Evolutionary conservation across 92 coral and sea anemone genomes (phyloP), one percentile per base, ranked within the genome.

Genomic region (Epizoanthus stellaris): DNA sequence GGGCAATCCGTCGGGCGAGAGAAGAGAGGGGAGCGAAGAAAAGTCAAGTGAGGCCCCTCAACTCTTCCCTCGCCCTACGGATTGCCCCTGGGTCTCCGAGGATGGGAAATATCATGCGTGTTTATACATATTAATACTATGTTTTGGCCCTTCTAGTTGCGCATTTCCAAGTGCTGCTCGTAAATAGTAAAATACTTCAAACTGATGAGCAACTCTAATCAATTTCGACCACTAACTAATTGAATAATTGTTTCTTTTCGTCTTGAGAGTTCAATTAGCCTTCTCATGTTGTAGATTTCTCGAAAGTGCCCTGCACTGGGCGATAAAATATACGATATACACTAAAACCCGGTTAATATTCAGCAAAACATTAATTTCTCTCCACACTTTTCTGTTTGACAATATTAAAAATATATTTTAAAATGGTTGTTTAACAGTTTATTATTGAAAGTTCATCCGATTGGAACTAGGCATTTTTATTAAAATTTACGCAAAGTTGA

Each of bases 241-340:
- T 61, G 71, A 76, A 42, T 77, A 62, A 77, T 77, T 77, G 59
- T 62, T 77, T 77, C 56, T 40, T 57, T 21, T 30, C 58, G 70
- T 39, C 54, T 79, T 79, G 66, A 79, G 30, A 63, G 39, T 11
- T 76, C 17, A 76, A 57, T 76, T 62, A 43, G 49, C 72, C 47
- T 10, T 20, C 58, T 59, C 12, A 67, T 36, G 73, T 68, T 62
- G 59, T 61, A 62, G 34, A 9, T 63, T 79, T 63, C 59, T 45
- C 15, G 23, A 13, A 21, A 4, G 52, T 52, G 21, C 58, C 54
- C 77, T 13, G 3, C 39, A 34, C 17, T 49, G 5, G 15, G 19
- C 25, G 17, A 53, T 12, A 53, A 17, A 4, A 45, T 10, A 49
- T 13, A 43, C 16, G 11, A n/a, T 16, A 73, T 52, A 13, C 17